Evolutionary conservation across 2,113 vertebrate genomes (phyloP).

Genomic region (Struthio camelus): DNA sequence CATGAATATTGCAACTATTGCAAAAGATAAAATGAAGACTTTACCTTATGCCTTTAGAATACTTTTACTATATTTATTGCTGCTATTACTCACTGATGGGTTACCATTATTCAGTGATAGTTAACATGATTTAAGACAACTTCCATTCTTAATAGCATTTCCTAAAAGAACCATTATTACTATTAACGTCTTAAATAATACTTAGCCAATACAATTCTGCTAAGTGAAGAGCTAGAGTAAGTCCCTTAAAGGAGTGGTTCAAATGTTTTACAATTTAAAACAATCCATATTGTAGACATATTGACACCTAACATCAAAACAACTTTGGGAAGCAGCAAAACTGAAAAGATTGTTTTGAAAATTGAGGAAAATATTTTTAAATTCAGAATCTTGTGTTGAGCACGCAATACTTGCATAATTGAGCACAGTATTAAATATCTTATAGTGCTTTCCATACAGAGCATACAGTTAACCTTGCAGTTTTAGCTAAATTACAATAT

Average conservation of each 20-base stretch:
- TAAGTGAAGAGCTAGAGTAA: not conserved
- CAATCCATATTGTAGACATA: not conserved
- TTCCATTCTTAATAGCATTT: conserved; percentile 23
- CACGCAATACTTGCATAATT: not conserved
- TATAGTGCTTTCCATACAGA: not conserved
- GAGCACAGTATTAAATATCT: not conserved
- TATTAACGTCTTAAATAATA: conserved; percentile 44
- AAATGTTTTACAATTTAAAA: not conserved
- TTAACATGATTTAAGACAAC: conserved; percentile 29
- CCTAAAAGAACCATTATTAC: conserved; percentile 40
- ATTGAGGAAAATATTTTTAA: not conserved
- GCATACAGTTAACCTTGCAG: not conserved
- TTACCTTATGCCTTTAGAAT: conserved; percentile 16
- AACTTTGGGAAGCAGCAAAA: not conserved
- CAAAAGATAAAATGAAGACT: not conserved
- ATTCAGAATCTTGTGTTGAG: not conserved
- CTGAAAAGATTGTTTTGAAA: not conserved
- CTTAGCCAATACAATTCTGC: not conserved
- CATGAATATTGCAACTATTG: not conserved
- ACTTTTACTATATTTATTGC: conserved; percentile 9
- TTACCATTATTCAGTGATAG: conserved; percentile 34
- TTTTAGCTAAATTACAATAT: not conserved
- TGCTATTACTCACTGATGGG: not conserved
- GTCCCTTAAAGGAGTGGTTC: not conserved
- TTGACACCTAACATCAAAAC: not conserved